phyloP scores from a whole-genome alignment of 1,140 invertebrate species.

The Drosophila lini region DNA sequence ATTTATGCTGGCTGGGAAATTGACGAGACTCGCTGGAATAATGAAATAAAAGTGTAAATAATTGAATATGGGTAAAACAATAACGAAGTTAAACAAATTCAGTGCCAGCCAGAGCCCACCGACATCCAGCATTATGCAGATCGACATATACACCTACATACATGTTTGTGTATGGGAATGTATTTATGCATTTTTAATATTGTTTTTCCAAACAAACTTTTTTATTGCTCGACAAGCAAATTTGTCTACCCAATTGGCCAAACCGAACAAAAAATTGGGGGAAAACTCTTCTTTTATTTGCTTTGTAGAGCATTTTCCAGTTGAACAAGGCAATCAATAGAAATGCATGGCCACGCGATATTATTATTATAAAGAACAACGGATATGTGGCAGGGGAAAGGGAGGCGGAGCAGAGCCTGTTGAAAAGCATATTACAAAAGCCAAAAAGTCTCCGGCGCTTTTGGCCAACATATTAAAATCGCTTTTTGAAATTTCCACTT shows the following conservation, averaged over 20 bases:
- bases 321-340: slow-evolving; percentile 71
- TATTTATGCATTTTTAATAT: slow-evolving; percentile 59
- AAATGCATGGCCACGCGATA: slow-evolving; percentile 51
- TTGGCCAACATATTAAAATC: slow-evolving; percentile 59
- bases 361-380: slow-evolving; percentile 63
- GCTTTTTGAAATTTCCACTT: slow-evolving; percentile 73
- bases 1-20: slow-evolving; percentile 10
- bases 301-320: slow-evolving; percentile 49
- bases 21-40: slow-evolving; percentile 21
- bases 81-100: slow-evolving; percentile 24
- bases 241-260: slow-evolving; percentile 39
- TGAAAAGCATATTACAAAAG: slow-evolving; percentile 57
- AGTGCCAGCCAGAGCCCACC: neutral
- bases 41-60: slow-evolving; percentile 39
- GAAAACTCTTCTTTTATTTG: slow-evolving; percentile 24
- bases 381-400: neutral
- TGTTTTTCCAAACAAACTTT: slow-evolving; percentile 46
- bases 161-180: slow-evolving; percentile 5
- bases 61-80: slow-evolving; percentile 38
- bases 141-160: slow-evolving; percentile 10
- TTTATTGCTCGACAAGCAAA: slow-evolving; percentile 30
- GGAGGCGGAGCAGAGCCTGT: neutral
- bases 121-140: slow-evolving; percentile 16
- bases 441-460: slow-evolving; percentile 42
- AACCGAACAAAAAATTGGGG: slow-evolving; percentile 11